A percentile compares a stretch with the other conserved stretches of the same genome.
phyloP scores from a whole-genome alignment of 2,113 vertebrate genomes.

The Lucifuga dentata region DNA sequence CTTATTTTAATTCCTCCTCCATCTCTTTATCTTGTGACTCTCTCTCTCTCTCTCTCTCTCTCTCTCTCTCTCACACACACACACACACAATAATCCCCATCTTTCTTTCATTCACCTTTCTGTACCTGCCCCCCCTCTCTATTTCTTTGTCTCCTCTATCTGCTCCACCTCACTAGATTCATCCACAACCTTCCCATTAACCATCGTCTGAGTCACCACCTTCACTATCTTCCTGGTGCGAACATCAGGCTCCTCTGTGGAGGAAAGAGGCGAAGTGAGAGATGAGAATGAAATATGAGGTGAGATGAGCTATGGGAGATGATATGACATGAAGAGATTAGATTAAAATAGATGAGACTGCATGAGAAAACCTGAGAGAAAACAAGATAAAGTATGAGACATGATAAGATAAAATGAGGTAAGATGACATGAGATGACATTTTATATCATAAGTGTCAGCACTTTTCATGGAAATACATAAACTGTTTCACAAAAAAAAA shows the following conservation, averaged over 20 bases:
- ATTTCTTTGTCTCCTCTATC: constrained; percentile 83
- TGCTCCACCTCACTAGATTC: constrained; percentile 86
- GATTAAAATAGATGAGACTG: too few relatives aligned
- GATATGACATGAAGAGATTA: not conserved
- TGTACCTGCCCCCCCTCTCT: constrained; percentile 3
- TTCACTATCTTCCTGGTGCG: constrained; percentile 87
- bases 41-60: not conserved
- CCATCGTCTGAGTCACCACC: constrained; percentile 86
- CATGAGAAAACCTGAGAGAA: too few relatives aligned
- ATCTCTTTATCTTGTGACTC: not conserved
- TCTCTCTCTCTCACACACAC: not conserved
- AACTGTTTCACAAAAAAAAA: too few relatives aligned
- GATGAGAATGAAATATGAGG: too few relatives aligned
- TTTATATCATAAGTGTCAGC: too few relatives aligned
- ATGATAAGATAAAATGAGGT: not conserved
- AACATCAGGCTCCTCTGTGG: constrained; percentile 82
- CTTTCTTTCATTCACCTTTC: not conserved
- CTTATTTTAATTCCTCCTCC: not conserved
- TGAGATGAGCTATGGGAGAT: too few relatives aligned
- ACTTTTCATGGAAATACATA: too few relatives aligned
- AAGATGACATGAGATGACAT: too few relatives aligned
- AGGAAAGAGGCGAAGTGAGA: not conserved
- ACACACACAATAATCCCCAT: not conserved
- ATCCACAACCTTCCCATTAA: constrained; percentile 85
- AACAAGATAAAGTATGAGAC: not conserved